phyloP scores from a whole-genome alignment of 2,113 vertebrate genomes.

The Apodemus speciosus region DNA sequence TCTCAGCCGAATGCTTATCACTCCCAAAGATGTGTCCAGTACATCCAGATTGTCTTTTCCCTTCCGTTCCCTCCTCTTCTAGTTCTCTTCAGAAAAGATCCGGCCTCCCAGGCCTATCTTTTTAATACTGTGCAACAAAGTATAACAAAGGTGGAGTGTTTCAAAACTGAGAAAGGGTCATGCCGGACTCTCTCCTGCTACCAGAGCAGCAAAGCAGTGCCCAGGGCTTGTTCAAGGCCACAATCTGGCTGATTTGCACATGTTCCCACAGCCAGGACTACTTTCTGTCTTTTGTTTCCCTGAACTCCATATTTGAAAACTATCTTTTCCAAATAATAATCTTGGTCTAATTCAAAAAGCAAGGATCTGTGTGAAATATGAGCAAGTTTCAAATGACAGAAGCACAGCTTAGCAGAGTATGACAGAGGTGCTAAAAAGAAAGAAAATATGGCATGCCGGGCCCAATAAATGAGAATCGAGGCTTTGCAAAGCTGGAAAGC shows the following conservation, averaged over 20 bases:
- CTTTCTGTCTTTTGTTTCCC: not conserved
- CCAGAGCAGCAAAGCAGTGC: not conserved
- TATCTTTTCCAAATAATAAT: conserved; percentile 30
- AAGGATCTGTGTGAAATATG: conserved; percentile 32
- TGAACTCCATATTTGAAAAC: conserved; percentile 43
- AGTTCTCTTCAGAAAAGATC: not conserved
- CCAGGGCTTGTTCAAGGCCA: conserved; percentile 5
- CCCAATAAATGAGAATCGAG: conserved; percentile 33
- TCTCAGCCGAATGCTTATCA: not conserved
- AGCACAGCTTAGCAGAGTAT: not conserved
- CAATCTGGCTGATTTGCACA: not conserved
- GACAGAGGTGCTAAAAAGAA: not conserved
- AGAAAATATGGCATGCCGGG: not conserved
- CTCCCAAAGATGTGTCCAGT: not conserved
- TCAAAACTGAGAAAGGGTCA: not conserved
- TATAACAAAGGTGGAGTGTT: not conserved
- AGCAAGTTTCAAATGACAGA: conserved; percentile 15
- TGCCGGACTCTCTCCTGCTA: not conserved
- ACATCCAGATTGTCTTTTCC: not conserved
- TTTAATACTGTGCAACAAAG: not conserved
- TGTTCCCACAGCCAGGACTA: conserved; percentile 4
- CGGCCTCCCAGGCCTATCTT: not conserved
- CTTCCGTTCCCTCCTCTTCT: not conserved
- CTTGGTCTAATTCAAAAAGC: conserved; percentile 21
- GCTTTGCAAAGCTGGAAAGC: conserved; percentile 50